Percentiles rank a stretch among this genome's conserved stretches.
phyloP scores from a whole-genome alignment of 2,797 vertebrate species.

The Enteromius trimaculatus region DNA sequence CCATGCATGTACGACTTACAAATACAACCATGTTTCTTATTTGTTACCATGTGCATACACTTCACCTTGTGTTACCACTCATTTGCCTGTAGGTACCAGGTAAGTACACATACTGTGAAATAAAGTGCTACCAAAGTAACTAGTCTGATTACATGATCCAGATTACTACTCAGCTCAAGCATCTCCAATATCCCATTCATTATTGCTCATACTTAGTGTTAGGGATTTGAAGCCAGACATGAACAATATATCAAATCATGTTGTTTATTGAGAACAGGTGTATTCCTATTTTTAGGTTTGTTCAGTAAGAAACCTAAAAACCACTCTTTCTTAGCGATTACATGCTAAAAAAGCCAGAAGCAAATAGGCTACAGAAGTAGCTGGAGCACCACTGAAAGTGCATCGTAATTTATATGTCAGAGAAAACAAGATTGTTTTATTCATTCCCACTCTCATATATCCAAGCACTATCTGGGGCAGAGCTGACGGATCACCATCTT shows the following conservation, averaged over 20 bases:
- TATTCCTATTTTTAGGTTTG: no score
- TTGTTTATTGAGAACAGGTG: background rate
- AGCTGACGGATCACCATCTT: conserved; percentile 1
- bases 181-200: background rate
- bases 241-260: background rate
- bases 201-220: background rate
- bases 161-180: no score
- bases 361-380: background rate
- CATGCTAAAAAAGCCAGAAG: background rate
- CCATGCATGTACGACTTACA: no score
- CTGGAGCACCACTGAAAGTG: background rate
- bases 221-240: background rate
- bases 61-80: no score
- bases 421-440: background rate
- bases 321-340: background rate
- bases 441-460: conserved; percentile 2
- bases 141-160: no score
- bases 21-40: no score
- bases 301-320: background rate
- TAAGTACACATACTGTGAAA: no score
- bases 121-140: no score
- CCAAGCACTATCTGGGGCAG: conserved; percentile 26
- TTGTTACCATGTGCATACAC: no score
- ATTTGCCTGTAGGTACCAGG: no score
- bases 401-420: background rate